phyloP scores from a whole-genome alignment of 2,888 invertebrate species.

The Apotomis turbidana region DNA sequence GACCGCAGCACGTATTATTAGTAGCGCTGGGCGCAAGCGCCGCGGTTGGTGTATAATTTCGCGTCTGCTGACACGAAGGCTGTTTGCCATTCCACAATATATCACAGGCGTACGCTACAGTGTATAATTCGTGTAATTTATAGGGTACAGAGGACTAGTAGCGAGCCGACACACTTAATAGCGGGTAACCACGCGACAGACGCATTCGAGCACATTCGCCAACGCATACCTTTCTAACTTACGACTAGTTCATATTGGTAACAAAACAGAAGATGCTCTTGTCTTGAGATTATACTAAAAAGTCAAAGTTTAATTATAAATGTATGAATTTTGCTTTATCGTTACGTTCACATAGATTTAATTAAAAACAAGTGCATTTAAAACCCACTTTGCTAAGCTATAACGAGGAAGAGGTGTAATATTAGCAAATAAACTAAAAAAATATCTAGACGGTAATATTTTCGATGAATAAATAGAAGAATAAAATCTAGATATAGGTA shows the following conservation, averaged over 20 bases:
- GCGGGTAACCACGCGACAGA: constrained; percentile 79
- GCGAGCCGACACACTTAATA: constrained; percentile 74
- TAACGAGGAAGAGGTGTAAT: too few species aligned
- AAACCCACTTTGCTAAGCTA: too few species aligned
- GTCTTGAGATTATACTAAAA: not conserved
- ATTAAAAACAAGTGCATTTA: too few species aligned
- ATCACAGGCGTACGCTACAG: constrained; percentile 74
- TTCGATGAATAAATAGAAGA: too few species aligned
- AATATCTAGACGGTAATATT: too few species aligned
- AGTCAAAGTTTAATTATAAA: too few species aligned
- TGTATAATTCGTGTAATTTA: constrained; percentile 83
- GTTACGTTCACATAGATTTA: too few species aligned
- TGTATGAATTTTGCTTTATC: too few species aligned
- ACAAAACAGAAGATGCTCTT: not conserved
- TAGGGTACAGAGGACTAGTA: constrained; percentile 72
- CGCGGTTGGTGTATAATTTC: constrained; percentile 76
- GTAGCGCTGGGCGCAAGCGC: constrained; percentile 68
- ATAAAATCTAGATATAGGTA: too few species aligned
- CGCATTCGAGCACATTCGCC: constrained; percentile 59
- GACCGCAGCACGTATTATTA: constrained; percentile 57
- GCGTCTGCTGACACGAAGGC: constrained; percentile 73
- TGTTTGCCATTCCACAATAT: constrained; percentile 75
- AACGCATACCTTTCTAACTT: constrained; percentile 38
- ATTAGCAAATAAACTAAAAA: too few species aligned
- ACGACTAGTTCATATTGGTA: constrained; percentile 25